Evolutionary conservation across 2,888 invertebrate species (phyloP).

Genomic region (Junonia oenone): DNA sequence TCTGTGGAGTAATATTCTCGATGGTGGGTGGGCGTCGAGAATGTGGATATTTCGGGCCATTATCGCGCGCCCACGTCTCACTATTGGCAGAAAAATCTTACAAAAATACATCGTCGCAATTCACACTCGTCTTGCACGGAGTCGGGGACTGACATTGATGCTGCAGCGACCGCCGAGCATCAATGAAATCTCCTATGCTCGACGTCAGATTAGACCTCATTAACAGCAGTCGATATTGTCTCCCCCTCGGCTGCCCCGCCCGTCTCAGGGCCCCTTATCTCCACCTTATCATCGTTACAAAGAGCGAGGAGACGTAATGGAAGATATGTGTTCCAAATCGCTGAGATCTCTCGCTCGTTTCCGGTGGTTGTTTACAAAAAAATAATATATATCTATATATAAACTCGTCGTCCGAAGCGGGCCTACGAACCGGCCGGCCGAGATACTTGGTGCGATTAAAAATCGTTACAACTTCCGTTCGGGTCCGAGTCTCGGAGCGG

Average conservation of each 20-base stretch:
- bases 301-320: constrained; percentile 68
- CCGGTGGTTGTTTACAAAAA: constrained; percentile 77
- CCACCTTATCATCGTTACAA: constrained; percentile 60
- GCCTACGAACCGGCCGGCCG: constrained; percentile 59
- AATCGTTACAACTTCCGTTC: constrained; percentile 79
- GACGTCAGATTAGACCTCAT: constrained; percentile 6
- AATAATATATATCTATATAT: constrained; percentile 46
- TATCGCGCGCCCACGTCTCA: constrained; percentile 65
- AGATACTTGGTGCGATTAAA: constrained; percentile 77
- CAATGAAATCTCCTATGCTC: constrained; percentile 4
- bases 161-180: constrained; percentile 20
- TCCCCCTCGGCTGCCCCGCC: constrained; percentile 36
- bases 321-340: constrained; percentile 72
- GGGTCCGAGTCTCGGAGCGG: constrained; percentile 58
- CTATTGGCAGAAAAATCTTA: constrained; percentile 69
- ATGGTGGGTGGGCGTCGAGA: constrained; percentile 61
- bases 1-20: constrained; percentile 58
- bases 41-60: constrained; percentile 68
- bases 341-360: constrained; percentile 64
- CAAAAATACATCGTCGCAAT: constrained; percentile 64
- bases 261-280: constrained; percentile 45
- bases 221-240: constrained; percentile 15
- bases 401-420: constrained; percentile 63
- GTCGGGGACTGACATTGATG: constrained; percentile 50
- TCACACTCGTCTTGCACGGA: constrained; percentile 48